Conservation (phyloP, 2,113 vertebrate species). For the Xiphophorus maculatus region DNA sequence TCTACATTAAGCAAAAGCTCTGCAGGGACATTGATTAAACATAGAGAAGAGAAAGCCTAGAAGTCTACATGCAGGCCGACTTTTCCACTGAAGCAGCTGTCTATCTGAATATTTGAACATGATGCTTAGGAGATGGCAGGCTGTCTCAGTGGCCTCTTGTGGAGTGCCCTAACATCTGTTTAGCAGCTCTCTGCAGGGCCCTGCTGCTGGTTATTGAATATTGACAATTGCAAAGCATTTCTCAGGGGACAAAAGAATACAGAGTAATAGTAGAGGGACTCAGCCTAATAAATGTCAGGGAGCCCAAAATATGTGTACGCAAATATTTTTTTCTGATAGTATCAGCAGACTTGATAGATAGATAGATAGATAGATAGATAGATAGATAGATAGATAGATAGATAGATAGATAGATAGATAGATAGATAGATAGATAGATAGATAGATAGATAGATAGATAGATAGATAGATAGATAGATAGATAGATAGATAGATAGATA, state of each 20-base stretch:
- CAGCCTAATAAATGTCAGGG: constrained; percentile 57
- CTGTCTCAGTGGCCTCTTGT: constrained; percentile 75
- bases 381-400: too few relatives aligned
- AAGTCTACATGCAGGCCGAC: too few relatives aligned
- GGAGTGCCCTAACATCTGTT: constrained; percentile 82
- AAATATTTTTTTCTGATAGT: constrained; percentile 44
- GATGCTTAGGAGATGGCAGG: constrained; percentile 4
- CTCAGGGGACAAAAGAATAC: constrained; percentile 37
- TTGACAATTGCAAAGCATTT: constrained; percentile 74
- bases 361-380: too few relatives aligned
- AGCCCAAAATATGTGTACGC: constrained; percentile 26
- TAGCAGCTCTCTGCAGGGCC: constrained; percentile 73
- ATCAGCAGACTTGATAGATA: constrained; percentile 20
- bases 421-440: too few relatives aligned
- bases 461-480: too few relatives aligned
- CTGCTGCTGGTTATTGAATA: constrained; percentile 81
- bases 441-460: too few relatives aligned
- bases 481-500: not conserved
- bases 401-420: too few relatives aligned
- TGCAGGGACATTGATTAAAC: not conserved
- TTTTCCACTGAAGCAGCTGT: not conserved
- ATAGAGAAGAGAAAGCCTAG: too few relatives aligned
- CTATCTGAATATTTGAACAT: constrained; percentile 1
- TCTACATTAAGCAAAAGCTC: not conserved
- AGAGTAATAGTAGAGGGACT: constrained; percentile 41